A percentile compares a stretch with the other conserved stretches of the same genome.
phyloP scores from a whole-genome alignment of 92 coral and sea anemone genomes.

The Plumapathes pennacea region DNA sequence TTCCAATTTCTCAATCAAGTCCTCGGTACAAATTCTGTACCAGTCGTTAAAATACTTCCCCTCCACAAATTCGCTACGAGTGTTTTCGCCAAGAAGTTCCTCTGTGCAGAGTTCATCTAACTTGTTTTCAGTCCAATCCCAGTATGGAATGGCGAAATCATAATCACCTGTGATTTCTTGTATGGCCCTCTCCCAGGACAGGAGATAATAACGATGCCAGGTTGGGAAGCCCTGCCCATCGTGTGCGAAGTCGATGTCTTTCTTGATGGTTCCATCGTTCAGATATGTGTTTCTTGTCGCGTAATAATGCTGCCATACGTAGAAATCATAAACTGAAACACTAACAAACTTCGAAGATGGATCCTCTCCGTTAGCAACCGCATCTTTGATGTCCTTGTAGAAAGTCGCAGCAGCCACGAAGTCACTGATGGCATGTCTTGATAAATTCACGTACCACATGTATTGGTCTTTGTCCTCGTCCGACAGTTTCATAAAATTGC shows the following conservation, averaged over 20 bases:
- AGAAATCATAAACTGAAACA: slow-evolving; percentile 45
- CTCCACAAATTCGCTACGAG: slow-evolving; percentile 12
- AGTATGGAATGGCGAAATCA: slow-evolving; percentile 30
- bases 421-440: slow-evolving; percentile 38
- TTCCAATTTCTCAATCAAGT: no score
- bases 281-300: slow-evolving; percentile 51
- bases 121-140: slow-evolving; percentile 45
- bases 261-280: background rate
- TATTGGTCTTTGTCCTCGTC: slow-evolving; percentile 51
- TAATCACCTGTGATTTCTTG: slow-evolving; percentile 44
- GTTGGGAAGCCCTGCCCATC: slow-evolving; percentile 75
- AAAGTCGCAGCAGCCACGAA: slow-evolving; percentile 40
- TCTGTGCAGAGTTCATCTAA: slow-evolving; percentile 15
- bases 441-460: slow-evolving; percentile 57
- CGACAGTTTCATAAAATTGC: slow-evolving; percentile 41
- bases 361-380: slow-evolving; percentile 14
- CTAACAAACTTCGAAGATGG: slow-evolving; percentile 22
- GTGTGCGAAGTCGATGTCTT: slow-evolving; percentile 62
- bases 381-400: slow-evolving; percentile 23
- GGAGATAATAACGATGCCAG: slow-evolving; percentile 67
- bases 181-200: slow-evolving; percentile 53
- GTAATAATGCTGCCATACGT: slow-evolving; percentile 65
- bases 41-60: slow-evolving; percentile 43
- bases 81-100: slow-evolving; percentile 13
- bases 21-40: slow-evolving; percentile 29